These are phyloP conservation scores for Scrobipalpa atriplicella DNA, from an alignment of 2,888 invertebrate genomes.

Conservation along the genomic window DNA sequence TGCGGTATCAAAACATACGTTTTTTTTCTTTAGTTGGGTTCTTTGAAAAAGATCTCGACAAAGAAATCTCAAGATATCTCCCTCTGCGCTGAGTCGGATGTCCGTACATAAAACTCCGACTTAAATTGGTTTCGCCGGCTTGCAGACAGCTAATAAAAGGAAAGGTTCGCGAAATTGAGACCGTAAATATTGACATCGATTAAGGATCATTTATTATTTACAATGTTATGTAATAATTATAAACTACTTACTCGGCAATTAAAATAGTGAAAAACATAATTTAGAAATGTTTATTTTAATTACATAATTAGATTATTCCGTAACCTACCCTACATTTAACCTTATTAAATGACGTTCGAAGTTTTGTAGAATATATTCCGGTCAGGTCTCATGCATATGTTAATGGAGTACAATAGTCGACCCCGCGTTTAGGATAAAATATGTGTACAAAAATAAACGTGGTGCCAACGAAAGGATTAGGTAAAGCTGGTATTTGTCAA, in stretches of 20 bases:
- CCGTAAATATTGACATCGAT: background rate
- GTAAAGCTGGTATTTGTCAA: too few relatives aligned
- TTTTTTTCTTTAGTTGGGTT: background rate
- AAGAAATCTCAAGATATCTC: conserved; percentile 11
- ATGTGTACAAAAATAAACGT: background rate
- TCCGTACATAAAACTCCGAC: conserved; percentile 14
- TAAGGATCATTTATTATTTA: conserved; percentile 11
- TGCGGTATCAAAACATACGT: conserved; percentile 7
- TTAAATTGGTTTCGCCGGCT: conserved; percentile 16
- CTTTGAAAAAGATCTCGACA: background rate
- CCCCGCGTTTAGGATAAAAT: conserved; percentile 1
- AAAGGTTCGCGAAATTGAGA: conserved; percentile 6
- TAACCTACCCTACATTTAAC: background rate
- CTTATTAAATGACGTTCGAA: background rate
- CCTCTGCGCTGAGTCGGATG: conserved; percentile 10
- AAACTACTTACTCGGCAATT: too few relatives aligned
- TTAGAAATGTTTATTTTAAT: background rate
- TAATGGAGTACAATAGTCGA: conserved; percentile 3
- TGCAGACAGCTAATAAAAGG: conserved; percentile 5
- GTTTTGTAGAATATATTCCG: background rate
- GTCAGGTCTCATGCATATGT: conserved; percentile 6
- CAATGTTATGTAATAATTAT: conserved; percentile 1
- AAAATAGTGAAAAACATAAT: background rate
- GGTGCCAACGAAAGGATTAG: too few relatives aligned
- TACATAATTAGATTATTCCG: background rate